Conservation (phyloP, 2,888 invertebrate species). For the Drosophila prolongata region DNA sequence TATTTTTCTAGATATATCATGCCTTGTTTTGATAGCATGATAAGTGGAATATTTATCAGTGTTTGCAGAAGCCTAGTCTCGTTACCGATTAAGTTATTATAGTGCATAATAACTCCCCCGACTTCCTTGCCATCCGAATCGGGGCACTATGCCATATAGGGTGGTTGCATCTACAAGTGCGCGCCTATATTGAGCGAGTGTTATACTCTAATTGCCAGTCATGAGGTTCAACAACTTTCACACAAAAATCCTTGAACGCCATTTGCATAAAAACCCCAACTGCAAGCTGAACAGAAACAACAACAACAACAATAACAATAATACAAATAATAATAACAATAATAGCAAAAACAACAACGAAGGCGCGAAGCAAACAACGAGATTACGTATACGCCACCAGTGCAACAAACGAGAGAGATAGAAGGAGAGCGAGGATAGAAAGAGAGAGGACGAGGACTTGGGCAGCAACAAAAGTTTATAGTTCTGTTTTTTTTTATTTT, state of each 20-base stretch:
- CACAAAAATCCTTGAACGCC: slow-evolving; percentile 83
- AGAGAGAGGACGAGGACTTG: slow-evolving; percentile 12
- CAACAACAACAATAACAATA: slow-evolving; percentile 6
- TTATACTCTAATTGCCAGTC: slow-evolving; percentile 74
- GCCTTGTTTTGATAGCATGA: too few relatives aligned
- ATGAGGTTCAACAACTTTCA: slow-evolving; percentile 82
- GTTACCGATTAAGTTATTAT: neutral
- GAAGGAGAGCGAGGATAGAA: slow-evolving; percentile 6
- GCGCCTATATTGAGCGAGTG: slow-evolving; percentile 18
- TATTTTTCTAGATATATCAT: too few relatives aligned
- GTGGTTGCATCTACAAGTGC: neutral
- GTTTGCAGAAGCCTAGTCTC: neutral
- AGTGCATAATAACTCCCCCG: neutral
- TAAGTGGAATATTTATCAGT: neutral
- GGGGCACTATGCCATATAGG: neutral
- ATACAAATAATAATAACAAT: neutral
- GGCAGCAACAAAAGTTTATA: slow-evolving; percentile 20
- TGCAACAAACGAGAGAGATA: slow-evolving; percentile 46
- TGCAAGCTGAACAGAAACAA: slow-evolving; percentile 45
- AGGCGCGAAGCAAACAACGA: slow-evolving; percentile 49
- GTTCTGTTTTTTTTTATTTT: neutral
- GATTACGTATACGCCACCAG: slow-evolving; percentile 73
- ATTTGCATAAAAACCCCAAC: slow-evolving; percentile 74
- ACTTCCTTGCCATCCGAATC: neutral
- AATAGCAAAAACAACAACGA: slow-evolving; percentile 19